phyloP scores from a whole-genome alignment of 2,888 invertebrate genomes.

The Drosophila sordidula region DNA sequence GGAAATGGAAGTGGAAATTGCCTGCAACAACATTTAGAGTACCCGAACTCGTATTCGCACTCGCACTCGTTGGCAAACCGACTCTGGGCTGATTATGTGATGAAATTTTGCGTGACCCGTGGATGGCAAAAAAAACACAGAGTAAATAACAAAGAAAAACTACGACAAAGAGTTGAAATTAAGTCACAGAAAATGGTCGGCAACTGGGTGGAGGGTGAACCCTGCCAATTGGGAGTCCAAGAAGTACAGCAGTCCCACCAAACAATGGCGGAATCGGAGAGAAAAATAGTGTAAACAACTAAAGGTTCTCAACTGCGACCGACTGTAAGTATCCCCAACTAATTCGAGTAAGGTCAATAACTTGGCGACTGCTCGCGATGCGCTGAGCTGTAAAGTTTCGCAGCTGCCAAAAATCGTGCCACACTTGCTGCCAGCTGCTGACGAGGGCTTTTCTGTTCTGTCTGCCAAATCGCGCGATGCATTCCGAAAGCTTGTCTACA shows the following conservation, averaged over 20 bases:
- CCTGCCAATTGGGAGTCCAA: conserved; percentile 23
- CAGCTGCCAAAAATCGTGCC: conserved; percentile 39
- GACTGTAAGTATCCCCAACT: conserved; percentile 21
- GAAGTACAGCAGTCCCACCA: not conserved
- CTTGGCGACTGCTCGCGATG: conserved; percentile 37
- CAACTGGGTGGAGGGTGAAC: conserved; percentile 10
- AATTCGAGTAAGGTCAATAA: conserved; percentile 63
- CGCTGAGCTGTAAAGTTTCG: conserved; percentile 44
- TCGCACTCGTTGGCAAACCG: conserved; percentile 30
- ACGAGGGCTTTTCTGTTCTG: not conserved
- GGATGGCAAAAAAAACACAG: conserved; percentile 42
- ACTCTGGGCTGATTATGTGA: conserved; percentile 70
- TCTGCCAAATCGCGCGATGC: conserved; percentile 20
- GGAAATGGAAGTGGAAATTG: conserved; percentile 57
- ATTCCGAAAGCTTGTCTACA: conserved; percentile 17
- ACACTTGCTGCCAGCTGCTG: conserved; percentile 29
- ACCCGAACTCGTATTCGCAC: conserved; percentile 2
- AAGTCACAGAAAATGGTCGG: conserved; percentile 57
- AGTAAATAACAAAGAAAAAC: conserved; percentile 31
- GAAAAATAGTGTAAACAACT: not conserved
- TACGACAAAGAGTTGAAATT: conserved; percentile 53
- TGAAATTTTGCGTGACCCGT: conserved; percentile 81
- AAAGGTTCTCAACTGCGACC: conserved; percentile 53
- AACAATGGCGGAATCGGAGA: too few relatives aligned
- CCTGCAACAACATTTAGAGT: conserved; percentile 44